phyloP scores from a whole-genome alignment of 2,888 invertebrate genomes.

The Protula sp. region DNA sequence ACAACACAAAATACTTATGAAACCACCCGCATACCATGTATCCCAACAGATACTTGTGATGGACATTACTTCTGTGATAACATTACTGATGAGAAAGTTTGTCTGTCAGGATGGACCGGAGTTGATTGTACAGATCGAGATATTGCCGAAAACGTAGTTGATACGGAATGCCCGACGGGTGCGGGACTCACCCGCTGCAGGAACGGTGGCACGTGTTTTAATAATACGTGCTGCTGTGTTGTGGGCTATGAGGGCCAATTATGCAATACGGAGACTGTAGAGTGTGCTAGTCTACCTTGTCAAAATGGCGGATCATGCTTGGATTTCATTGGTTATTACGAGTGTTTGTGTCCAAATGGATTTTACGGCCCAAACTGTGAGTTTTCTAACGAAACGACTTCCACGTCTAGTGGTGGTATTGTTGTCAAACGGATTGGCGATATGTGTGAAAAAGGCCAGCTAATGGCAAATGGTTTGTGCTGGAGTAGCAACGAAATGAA shows the following conservation, averaged over 20 bases:
- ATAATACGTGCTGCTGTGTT: neutral
- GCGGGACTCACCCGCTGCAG: neutral
- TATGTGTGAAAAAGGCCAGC: no score
- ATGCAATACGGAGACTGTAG: neutral
- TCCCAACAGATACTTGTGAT: neutral
- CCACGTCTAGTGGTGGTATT: no score
- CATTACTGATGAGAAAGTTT: neutral
- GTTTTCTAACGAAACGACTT: no score
- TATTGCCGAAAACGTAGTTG: no score
- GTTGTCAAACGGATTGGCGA: no score
- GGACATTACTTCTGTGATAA: neutral
- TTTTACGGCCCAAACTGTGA: no score
- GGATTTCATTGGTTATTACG: no score
- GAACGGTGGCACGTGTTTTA: neutral
- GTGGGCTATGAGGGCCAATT: neutral
- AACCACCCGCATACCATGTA: no score
- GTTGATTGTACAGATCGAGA: neutral
- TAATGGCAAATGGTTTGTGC: no score
- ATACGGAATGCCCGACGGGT: neutral
- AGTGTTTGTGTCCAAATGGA: no score
- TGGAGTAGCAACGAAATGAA: no score
- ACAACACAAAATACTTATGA: no score
- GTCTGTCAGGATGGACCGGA: neutral
- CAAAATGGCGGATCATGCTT: neutral
- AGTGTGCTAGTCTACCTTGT: neutral